Evolutionary conservation across 2,888 invertebrate species (phyloP).

Genomic region (Myopa testacea): DNA sequence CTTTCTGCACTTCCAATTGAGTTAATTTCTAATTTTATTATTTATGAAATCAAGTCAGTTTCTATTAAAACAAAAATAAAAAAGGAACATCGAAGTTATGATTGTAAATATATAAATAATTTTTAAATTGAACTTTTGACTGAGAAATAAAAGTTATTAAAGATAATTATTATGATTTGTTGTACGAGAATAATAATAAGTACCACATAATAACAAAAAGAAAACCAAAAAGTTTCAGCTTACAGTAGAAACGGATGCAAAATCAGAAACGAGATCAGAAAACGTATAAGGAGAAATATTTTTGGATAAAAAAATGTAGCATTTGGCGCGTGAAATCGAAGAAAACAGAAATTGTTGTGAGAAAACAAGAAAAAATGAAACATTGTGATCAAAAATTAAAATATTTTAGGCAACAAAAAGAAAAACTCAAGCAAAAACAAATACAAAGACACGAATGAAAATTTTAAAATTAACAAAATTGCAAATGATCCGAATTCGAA

Average conservation of each 20-base stretch:
- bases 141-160: too few species aligned
- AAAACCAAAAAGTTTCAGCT: constrained; percentile 19
- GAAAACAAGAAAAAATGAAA: constrained; percentile 51
- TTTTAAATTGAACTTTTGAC: too few species aligned
- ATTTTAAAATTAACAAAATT: constrained; percentile 21
- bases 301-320: constrained; percentile 46
- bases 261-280: not conserved
- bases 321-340: constrained; percentile 47
- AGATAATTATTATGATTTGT: not conserved
- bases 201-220: not conserved
- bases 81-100: constrained; percentile 20
- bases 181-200: not conserved
- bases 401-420: constrained; percentile 41
- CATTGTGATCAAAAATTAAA: constrained; percentile 39
- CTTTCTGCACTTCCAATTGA: too few species aligned
- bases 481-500: constrained; percentile 19
- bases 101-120: too few species aligned
- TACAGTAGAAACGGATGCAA: not conserved
- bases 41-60: too few species aligned
- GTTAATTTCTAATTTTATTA: too few species aligned
- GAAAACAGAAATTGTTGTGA: constrained; percentile 59
- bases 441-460: constrained; percentile 35
- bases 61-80: not conserved
- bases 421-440: constrained; percentile 26
- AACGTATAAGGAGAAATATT: constrained; percentile 42